A percentile compares a stretch with the other conserved stretches of the same genome.
phyloP scores from a whole-genome alignment of 2,888 invertebrate species.

The Athalia cordata region DNA sequence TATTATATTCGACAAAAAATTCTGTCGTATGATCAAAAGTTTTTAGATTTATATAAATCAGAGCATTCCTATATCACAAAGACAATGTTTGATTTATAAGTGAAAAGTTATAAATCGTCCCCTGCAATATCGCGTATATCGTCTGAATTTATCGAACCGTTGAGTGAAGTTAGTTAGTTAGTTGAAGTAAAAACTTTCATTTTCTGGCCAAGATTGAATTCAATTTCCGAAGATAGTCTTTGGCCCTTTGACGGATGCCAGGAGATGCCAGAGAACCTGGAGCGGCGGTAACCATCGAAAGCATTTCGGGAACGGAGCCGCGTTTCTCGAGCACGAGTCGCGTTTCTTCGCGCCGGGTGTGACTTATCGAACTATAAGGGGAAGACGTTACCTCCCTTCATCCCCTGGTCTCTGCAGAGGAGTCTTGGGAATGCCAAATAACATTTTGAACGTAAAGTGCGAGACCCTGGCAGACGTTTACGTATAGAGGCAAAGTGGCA shows the following conservation, averaged over 20 bases:
- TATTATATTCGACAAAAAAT: too few relatives aligned
- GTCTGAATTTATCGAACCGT: too few relatives aligned
- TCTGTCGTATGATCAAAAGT: too few relatives aligned
- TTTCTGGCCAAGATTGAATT: conserved; percentile 9
- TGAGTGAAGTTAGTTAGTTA: too few relatives aligned
- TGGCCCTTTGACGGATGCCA: conserved; percentile 7
- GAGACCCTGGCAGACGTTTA: neutral
- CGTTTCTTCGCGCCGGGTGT: conserved; percentile 22
- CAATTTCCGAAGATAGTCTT: conserved; percentile 16
- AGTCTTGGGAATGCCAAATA: conserved; percentile 26
- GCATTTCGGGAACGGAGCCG: neutral
- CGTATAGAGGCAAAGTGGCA: neutral
- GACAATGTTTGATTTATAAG: too few relatives aligned
- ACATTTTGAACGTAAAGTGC: conserved; percentile 1
- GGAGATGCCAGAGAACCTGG: neutral
- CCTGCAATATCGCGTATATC: too few relatives aligned
- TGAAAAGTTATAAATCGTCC: too few relatives aligned
- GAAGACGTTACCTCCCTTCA: neutral
- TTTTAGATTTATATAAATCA: too few relatives aligned
- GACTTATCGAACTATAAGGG: conserved; percentile 23
- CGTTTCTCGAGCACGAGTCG: neutral
- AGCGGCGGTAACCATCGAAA: neutral
- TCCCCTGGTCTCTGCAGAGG: neutral
- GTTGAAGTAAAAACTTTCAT: conserved; percentile 16
- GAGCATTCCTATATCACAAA: too few relatives aligned